These are phyloP conservation scores for Cephus runcator DNA, from an alignment of 2,888 invertebrate species.

Conservation along the genomic window DNA sequence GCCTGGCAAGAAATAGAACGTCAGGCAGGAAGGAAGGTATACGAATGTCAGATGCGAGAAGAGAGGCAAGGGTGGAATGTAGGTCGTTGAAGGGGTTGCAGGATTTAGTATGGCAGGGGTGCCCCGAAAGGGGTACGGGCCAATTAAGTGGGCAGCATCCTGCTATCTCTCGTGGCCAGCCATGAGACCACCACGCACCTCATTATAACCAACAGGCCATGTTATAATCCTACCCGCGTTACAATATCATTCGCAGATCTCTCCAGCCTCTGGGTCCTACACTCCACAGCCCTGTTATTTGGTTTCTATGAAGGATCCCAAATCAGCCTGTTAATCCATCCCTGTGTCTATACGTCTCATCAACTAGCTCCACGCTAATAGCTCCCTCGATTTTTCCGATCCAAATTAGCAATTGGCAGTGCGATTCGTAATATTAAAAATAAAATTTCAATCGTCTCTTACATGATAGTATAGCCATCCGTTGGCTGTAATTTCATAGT, in stretches of 20 bases:
- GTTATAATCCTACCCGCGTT: slow-evolving; percentile 53
- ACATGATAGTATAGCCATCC: not conserved
- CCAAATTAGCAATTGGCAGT: too few species aligned
- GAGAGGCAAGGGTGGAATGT: slow-evolving; percentile 16
- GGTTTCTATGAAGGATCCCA: not conserved
- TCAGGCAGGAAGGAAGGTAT: not conserved
- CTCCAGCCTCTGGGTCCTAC: slow-evolving; percentile 24
- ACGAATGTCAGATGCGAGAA: not conserved
- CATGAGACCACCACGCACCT: slow-evolving; percentile 53
- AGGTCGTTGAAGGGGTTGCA: slow-evolving; percentile 21
- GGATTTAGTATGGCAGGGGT: slow-evolving; percentile 24
- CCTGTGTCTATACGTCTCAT: not conserved
- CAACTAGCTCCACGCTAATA: not conserved
- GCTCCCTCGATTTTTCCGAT: not conserved
- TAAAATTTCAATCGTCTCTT: not conserved
- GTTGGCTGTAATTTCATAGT: not conserved
- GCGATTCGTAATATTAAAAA: not conserved
- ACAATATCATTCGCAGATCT: slow-evolving; percentile 54
- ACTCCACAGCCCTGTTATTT: not conserved
- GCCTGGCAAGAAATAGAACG: slow-evolving; percentile 11
- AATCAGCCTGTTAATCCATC: not conserved
- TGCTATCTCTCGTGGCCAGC: slow-evolving; percentile 56
- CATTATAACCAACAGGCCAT: slow-evolving; percentile 53
- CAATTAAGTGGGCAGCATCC: slow-evolving; percentile 54
- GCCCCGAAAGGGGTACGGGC: slow-evolving; percentile 42